phyloP scores from a whole-genome alignment of 2,113 vertebrate genomes.

The Antechinus stuartii region DNA sequence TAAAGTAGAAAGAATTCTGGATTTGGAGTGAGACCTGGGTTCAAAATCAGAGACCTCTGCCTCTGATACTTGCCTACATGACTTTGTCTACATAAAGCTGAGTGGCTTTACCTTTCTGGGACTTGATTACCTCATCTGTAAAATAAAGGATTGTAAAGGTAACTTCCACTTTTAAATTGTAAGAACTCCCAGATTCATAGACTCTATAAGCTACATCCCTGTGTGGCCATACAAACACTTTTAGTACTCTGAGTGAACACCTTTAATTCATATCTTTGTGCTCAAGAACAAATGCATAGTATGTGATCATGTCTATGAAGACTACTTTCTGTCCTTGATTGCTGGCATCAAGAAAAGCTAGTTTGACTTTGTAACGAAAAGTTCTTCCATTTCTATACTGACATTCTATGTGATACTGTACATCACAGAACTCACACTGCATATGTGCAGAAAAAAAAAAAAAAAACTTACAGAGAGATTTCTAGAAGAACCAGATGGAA shows the following conservation, averaged over 20 bases:
- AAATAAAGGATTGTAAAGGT: neutral
- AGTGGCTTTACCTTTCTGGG: neutral
- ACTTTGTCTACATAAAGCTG: neutral
- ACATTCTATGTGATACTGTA: neutral
- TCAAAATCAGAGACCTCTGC: neutral
- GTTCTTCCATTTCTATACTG: neutral
- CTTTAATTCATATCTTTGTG: neutral
- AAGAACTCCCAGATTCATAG: neutral
- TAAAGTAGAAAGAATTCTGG: neutral
- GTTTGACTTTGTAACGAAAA: neutral
- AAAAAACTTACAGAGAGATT: neutral
- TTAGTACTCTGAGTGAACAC: neutral
- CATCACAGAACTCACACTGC: neutral
- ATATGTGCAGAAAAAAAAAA: neutral
- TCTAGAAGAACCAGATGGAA: neutral
- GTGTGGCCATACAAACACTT: neutral
- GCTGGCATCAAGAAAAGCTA: neutral
- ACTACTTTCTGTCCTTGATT: neutral
- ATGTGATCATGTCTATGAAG: neutral
- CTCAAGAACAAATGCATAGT: slow-evolving; percentile 7
- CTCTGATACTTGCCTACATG: neutral
- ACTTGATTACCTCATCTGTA: neutral
- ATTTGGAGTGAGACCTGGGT: neutral
- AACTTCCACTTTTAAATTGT: neutral
- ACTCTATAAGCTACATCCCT: neutral